Base-by-base conservation (phyloP, 2,113 vertebrate genomes). In the Nothoprocta pentlandii region DNA sequence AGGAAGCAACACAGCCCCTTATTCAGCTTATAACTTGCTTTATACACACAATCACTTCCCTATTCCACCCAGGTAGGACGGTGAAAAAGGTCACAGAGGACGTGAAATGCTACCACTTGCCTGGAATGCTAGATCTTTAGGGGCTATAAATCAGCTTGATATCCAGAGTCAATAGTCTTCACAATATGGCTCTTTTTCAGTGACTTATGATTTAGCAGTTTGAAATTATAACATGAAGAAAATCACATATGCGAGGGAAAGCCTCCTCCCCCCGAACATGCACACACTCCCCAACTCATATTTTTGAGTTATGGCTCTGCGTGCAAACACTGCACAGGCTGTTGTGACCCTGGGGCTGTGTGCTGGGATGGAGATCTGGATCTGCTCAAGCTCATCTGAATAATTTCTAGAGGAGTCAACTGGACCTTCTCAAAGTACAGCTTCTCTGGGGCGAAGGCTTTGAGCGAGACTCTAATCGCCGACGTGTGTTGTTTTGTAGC, bases 371-470 rank as follows among this genome's bases (percentile, higher is more conserved):
- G 83, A 92, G 86, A 89, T 89, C 90, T 97, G 95, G 86, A 87
- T 95, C 94, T 94, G 84, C 93, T 96, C 93, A 96, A 94, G 88
- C 86, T 92, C 88, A 84, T 95, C 93, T 87, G 67, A 96, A 87
- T 95, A 89, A 95, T 94, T 95, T 96, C 92, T 95, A 49, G 92
- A 95, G 90, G 90, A 96, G 83, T 90, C 93, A 92, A 93, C 83
- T 94, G 90, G 91, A 94, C 91, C 87, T 85, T 95, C 91, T 90
- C 93, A 94, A 95, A 95, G 85, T 85, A 95, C 91, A 95, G 78
- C 92, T 93, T 94, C 93, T 95, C 93, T 3, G 2, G 94, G 92
- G 89, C 3, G 21, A 92, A 96, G 69, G 53, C 47, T 96, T 87
- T 96, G 87, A 75, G 92, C 82, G 87, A 92, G 93, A 95, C 92